Base-by-base conservation (phyloP, 1,140 invertebrate species). In the Drosophila cardini region DNA sequence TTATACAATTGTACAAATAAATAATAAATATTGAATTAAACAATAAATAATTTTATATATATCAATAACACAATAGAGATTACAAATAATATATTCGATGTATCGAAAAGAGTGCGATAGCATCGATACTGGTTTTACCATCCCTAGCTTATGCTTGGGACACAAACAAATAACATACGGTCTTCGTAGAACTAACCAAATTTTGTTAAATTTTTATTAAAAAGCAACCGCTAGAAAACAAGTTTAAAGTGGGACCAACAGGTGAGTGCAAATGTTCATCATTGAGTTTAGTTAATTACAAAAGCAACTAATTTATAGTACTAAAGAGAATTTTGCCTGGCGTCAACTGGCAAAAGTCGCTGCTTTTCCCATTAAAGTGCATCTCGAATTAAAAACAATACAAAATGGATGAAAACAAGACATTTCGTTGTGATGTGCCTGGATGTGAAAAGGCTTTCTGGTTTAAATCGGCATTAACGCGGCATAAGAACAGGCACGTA, bases 401-500 rank as follows among this genome's bases (percentile, higher is more conserved):
- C 9, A 34, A 40, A 42, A 73, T 61, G 71, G 71, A 73, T 15
- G 42, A 42, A n/a, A 69, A 73, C n/a, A 73, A 61, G 26, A 11
- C 26, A 4, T 69, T 55, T 16, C 38, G 15, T n/a, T 73, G 71
- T 26, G 32, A 18, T 1, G 40, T 46, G 2, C 40, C 46, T 2
- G 71, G 56, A 7, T 73, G 71, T 11, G 42, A 15, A 1, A 73
- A 73, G 26, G 71, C 64, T 0, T 73, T 69, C 10, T 73, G 71
- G 71, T 69, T 60, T n/a, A 73, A 73, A 2, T 34, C 64, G 6
- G 56, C 64, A 2, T 13, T 73, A 10, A 55, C 16, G 7, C 71
- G 71, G 0, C 71, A 73, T 2, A 9, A 16, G 6, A 73, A 56
- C 15, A 69, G 55, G 0, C 71, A 73, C 16, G 26, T 40, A 7